phyloP scores from a whole-genome alignment of 2,113 vertebrate genomes.

The Centropus unirufus region DNA sequence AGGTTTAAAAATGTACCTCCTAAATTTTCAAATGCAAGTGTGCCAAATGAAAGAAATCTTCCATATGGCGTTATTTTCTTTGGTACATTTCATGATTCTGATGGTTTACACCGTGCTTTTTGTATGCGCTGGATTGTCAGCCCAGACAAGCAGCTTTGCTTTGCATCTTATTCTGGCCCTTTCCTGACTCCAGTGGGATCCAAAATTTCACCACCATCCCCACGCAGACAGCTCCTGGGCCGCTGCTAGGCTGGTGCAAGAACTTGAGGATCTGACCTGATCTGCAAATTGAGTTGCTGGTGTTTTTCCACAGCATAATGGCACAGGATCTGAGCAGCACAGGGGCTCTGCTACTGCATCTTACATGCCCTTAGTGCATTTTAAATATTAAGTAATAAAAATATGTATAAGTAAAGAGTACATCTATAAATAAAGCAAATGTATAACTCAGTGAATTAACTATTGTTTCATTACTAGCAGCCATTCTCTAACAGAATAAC shows the following conservation, averaged over 20 bases:
- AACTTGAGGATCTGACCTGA: background rate
- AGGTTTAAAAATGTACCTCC: background rate
- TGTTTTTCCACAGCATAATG: background rate
- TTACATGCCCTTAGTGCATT: background rate
- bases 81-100: background rate
- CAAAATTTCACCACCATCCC: background rate
- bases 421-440: slow-evolving; percentile 66
- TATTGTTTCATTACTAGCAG: slow-evolving; percentile 67
- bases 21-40: background rate
- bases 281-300: background rate
- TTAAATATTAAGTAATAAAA: slow-evolving; percentile 76
- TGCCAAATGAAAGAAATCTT: slow-evolving; percentile 17
- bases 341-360: background rate
- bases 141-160: background rate
- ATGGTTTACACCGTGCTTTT: background rate
- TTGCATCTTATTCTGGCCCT: fast-evolving
- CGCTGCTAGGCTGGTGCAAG: background rate
- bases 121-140: fast-evolving
- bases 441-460: slow-evolving; percentile 54
- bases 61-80: background rate
- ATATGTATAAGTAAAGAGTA: slow-evolving; percentile 67
- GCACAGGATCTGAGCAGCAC: background rate
- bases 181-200: background rate
- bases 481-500: slow-evolving; percentile 39
- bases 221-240: background rate